Conservation (phyloP, 2,888 invertebrate genomes). For the Limnephilus marmoratus region DNA sequence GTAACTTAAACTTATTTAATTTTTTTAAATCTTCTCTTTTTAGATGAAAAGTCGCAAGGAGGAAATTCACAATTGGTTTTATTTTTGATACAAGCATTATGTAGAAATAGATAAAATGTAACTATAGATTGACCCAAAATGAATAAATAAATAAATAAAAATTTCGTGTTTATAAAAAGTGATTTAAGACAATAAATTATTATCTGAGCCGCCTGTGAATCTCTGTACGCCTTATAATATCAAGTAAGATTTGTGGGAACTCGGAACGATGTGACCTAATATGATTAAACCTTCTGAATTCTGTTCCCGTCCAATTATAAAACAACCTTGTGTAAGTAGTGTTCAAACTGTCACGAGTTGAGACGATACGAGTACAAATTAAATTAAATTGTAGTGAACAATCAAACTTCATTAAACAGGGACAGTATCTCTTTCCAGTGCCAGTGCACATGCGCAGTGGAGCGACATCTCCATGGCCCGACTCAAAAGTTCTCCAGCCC, state of each 20-base stretch:
- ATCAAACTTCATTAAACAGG: not conserved
- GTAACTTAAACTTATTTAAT: too few species aligned
- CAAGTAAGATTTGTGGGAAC: not conserved
- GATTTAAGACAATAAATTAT: too few species aligned
- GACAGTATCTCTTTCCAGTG: not conserved
- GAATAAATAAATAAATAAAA: too few species aligned
- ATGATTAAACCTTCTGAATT: not conserved
- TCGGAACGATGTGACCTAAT: not conserved
- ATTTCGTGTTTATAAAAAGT: too few species aligned
- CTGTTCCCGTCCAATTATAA: not conserved
- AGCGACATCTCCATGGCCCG: not conserved
- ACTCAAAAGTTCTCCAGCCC: not conserved
- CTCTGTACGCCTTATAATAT: too few species aligned
- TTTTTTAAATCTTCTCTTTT: too few species aligned
- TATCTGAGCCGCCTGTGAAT: too few species aligned
- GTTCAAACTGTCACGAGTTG: not conserved
- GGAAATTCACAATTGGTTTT: too few species aligned
- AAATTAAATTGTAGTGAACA: constrained; percentile 12
- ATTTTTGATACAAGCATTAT: too few species aligned
- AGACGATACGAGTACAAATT: not conserved
- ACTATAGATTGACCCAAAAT: too few species aligned
- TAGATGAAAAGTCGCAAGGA: too few species aligned
- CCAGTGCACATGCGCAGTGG: not conserved
- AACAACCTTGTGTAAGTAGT: not conserved
- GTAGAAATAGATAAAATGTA: too few species aligned